Percentiles rank a stretch among this genome's conserved stretches.
These are phyloP conservation scores for Drosophila fulvimacula DNA, from an alignment of 2,888 invertebrate species.

Conservation along the genomic window DNA sequence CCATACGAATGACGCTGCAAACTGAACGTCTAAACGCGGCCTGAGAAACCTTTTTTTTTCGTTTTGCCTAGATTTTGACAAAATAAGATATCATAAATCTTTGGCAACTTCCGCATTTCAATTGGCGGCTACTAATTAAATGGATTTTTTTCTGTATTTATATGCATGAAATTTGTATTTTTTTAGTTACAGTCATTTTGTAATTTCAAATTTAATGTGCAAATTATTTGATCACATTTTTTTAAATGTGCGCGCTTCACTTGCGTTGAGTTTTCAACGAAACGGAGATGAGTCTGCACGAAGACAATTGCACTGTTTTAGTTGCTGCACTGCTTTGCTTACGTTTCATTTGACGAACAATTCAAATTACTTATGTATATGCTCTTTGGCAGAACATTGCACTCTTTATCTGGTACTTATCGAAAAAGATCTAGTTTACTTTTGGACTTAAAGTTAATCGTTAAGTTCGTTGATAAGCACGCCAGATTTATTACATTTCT, in stretches of 20 bases:
- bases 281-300: conserved; percentile 4
- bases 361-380: neutral
- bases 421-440: neutral
- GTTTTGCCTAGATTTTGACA: neutral
- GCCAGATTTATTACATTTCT: no score
- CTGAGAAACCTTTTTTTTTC: conserved; percentile 54
- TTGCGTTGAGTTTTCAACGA: conserved; percentile 49
- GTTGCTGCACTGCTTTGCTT: neutral
- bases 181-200: conserved; percentile 6
- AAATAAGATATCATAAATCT: conserved; percentile 64
- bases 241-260: conserved; percentile 35
- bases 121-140: conserved; percentile 48
- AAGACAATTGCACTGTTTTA: conserved; percentile 7
- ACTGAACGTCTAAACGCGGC: conserved; percentile 32
- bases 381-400: neutral
- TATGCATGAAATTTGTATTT: neutral
- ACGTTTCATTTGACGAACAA: neutral
- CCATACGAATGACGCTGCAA: conserved; percentile 67
- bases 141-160: conserved; percentile 15
- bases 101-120: conserved; percentile 69
- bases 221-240: conserved; percentile 36
- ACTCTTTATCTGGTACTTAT: neutral
- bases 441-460: no score
- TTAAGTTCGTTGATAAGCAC: no score
- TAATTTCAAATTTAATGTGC: conserved; percentile 23